Conservation (phyloP, 2,113 vertebrate species). For the Propithecus coquereli region DNA sequence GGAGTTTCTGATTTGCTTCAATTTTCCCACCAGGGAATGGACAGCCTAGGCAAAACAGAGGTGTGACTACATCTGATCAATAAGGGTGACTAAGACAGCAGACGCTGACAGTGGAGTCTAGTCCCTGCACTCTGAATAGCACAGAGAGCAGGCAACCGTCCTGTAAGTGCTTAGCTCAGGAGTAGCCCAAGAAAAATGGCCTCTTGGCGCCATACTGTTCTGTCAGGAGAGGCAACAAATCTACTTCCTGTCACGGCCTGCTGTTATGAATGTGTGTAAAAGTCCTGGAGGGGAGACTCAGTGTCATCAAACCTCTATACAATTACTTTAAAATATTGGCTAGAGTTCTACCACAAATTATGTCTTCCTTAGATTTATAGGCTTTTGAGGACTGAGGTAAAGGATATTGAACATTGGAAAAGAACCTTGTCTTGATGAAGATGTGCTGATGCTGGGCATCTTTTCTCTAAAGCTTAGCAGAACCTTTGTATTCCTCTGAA, state of each 20-base stretch:
- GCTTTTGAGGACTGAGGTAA: conserved; percentile 34
- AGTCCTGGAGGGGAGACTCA: neutral
- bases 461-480: neutral
- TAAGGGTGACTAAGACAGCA: neutral
- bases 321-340: conserved; percentile 63
- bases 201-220: neutral
- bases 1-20: neutral
- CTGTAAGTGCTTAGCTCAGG: conserved; percentile 6
- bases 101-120: neutral
- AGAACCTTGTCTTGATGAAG: neutral
- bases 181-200: conserved; percentile 34
- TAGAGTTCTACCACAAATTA: conserved; percentile 45
- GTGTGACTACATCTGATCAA: neutral
- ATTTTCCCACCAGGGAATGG: neutral
- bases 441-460: conserved; percentile 23
- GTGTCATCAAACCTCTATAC: conserved; percentile 38
- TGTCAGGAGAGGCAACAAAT: conserved; percentile 22
- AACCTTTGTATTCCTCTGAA: conserved; percentile 20
- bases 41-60: neutral
- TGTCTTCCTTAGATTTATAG: conserved; percentile 35
- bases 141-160: neutral
- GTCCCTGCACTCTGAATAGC: neutral
- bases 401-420: conserved; percentile 33
- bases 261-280: conserved; percentile 32
- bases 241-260: neutral